Percentiles rank a stretch among this genome's conserved stretches.
These are phyloP conservation scores for Cavia porcellus DNA, from an alignment of 2,113 vertebrate species.

Conservation along the genomic window DNA sequence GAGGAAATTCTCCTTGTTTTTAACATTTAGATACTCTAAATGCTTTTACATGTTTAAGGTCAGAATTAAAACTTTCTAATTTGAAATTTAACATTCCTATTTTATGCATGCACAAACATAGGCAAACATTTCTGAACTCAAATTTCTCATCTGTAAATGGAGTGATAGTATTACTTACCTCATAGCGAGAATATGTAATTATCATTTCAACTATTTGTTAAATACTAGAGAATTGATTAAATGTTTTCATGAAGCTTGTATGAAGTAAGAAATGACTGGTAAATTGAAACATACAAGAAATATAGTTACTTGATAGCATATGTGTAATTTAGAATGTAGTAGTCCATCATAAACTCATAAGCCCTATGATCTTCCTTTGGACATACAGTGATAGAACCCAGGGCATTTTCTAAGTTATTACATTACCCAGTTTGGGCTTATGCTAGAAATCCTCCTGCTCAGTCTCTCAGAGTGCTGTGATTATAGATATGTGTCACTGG, in stretches of 20 bases:
- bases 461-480: neutral
- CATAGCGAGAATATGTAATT: neutral
- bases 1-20: neutral
- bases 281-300: neutral
- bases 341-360: neutral
- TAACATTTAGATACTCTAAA: neutral
- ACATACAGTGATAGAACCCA: neutral
- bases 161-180: neutral
- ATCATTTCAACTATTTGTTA: neutral
- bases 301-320: neutral
- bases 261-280: constrained; percentile 16
- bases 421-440: neutral
- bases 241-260: neutral
- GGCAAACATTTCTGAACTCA: neutral
- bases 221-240: neutral
- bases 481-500: neutral
- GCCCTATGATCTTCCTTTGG: neutral
- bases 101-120: neutral
- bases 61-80: neutral
- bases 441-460: neutral
- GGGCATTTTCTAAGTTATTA: neutral
- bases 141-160: neutral
- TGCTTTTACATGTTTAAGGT: neutral
- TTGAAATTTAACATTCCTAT: constrained; percentile 4
- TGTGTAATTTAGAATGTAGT: neutral